phyloP scores from a whole-genome alignment of 2,113 vertebrate genomes.

The Bos javanicus region DNA sequence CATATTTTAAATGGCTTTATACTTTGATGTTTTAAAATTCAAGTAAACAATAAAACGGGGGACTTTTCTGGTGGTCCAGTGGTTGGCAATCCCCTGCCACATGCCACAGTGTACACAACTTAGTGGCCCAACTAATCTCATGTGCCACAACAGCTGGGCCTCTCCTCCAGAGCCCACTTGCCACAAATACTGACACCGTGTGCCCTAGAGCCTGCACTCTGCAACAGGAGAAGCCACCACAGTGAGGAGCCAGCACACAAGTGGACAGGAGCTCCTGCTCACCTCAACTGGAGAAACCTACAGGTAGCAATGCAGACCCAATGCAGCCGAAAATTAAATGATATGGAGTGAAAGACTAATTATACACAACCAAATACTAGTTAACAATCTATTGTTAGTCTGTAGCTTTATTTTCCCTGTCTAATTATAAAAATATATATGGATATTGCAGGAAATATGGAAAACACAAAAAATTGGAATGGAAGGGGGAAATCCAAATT shows the following conservation, averaged over 20 bases:
- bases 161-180: neutral
- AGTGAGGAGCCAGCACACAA: neutral
- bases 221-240: neutral
- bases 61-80: neutral
- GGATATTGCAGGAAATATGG: neutral
- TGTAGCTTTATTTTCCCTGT: neutral
- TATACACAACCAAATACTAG: neutral
- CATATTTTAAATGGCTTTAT: neutral
- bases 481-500: neutral
- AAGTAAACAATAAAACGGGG: neutral
- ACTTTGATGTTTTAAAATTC: neutral
- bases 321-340: neutral
- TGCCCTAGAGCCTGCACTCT: neutral
- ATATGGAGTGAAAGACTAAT: neutral
- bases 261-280: neutral
- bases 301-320: neutral
- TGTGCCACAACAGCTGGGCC: neutral
- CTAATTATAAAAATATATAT: constrained; percentile 61
- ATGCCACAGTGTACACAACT: neutral
- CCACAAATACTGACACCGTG: neutral
- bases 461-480: neutral
- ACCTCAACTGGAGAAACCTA: neutral
- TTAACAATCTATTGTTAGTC: neutral
- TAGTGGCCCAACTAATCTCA: neutral
- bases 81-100: neutral